Evolutionary conservation across 2,113 vertebrate species (phyloP).

Genomic region (Pica pica): DNA sequence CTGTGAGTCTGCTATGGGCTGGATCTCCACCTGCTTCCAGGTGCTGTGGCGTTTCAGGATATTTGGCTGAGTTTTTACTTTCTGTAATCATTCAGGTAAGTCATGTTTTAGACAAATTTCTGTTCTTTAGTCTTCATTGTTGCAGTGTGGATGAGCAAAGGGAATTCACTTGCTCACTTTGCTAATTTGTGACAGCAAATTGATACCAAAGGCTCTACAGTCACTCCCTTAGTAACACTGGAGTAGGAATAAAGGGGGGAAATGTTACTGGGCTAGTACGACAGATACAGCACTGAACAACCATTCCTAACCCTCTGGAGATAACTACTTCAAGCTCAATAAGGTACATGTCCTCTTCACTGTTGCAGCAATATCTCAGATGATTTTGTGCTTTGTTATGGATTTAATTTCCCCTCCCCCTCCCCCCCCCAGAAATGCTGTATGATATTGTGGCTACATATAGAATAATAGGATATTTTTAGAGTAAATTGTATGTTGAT

Average conservation of each 20-base stretch:
- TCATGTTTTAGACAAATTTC: fast-evolving
- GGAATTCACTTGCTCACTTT: neutral
- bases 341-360: neutral
- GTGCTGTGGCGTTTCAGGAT: neutral
- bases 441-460: neutral
- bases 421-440: neutral
- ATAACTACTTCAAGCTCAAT: neutral
- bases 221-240: neutral
- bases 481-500: neutral
- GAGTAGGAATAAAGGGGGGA: neutral
- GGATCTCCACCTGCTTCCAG: neutral
- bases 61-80: neutral
- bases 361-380: neutral
- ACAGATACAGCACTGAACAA: neutral
- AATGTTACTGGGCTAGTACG: neutral
- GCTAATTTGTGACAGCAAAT: neutral
- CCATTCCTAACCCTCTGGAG: neutral
- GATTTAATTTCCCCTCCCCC: neutral
- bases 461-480: neutral
- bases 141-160: neutral
- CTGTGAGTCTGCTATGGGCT: neutral
- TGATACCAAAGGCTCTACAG: neutral
- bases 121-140: neutral
- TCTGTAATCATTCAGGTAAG: neutral
- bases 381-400: neutral